Percentiles rank a stretch among this genome's conserved stretches.
Conservation (phyloP, 2,113 vertebrate species). For the Seriola aureovittata region DNA sequence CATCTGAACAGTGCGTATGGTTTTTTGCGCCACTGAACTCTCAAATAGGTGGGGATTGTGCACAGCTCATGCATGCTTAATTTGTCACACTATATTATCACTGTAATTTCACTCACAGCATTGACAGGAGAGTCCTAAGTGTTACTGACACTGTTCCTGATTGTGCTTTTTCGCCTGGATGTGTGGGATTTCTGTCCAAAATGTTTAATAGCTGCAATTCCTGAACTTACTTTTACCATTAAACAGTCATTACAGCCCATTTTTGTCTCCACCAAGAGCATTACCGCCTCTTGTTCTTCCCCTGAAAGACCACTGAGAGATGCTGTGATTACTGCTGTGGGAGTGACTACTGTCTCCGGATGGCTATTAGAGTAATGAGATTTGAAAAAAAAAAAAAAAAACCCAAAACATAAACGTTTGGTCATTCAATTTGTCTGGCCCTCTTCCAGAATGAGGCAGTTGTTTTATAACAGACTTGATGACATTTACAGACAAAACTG, state of each 20-base stretch:
- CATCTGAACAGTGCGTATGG: no score
- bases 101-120: no score
- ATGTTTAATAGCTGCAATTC: neutral
- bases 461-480: neutral
- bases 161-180: no score
- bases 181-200: no score
- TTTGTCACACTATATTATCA: no score
- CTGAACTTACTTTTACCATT: neutral
- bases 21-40: no score
- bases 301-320: neutral
- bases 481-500: conserved; percentile 5
- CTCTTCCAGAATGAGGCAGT: neutral
- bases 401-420: no score
- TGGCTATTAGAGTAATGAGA: conserved; percentile 30
- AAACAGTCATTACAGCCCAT: neutral
- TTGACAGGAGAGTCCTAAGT: no score
- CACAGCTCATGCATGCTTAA: no score
- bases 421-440: conserved; percentile 19
- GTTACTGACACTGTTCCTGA: no score
- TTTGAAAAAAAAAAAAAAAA: conserved; percentile 4
- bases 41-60: no score
- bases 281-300: neutral
- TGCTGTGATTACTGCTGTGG: conserved; percentile 6
- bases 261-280: neutral
- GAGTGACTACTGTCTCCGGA: neutral